A percentile compares a stretch with the other conserved stretches of the same genome.
Conservation (phyloP, 2,113 vertebrate genomes). For the Neodontobutis hainanensis region DNA sequence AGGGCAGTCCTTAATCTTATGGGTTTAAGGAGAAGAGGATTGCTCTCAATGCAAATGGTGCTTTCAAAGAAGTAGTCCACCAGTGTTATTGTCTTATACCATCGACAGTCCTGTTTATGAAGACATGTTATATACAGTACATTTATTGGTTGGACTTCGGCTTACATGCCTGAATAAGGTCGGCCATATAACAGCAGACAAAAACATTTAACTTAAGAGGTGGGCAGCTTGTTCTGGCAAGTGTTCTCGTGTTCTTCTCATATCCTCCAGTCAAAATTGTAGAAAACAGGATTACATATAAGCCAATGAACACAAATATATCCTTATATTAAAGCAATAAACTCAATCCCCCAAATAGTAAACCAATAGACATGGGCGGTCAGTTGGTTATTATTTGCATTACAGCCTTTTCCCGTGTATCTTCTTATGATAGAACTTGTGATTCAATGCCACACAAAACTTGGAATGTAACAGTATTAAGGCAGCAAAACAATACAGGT, state of each 20-base stretch:
- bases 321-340: slow-evolving; percentile 3
- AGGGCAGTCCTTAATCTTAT: slow-evolving; percentile 55
- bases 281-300: background rate
- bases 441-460: no score
- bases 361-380: background rate
- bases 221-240: no score
- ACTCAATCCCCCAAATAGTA: background rate
- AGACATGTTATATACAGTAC: no score
- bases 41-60: slow-evolving; percentile 43
- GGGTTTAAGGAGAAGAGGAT: slow-evolving; percentile 60
- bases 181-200: no score
- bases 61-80: background rate
- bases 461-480: no score
- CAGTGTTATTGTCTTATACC: background rate
- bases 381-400: background rate
- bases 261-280: background rate
- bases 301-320: background rate
- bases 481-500: no score
- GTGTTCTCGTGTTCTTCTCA: background rate
- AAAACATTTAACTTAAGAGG: no score
- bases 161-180: no score
- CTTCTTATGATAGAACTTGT: no score
- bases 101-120: no score
- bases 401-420: background rate
- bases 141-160: no score